phyloP scores from a whole-genome alignment of 2,888 invertebrate genomes.

The Siphlonurus alternatus region DNA sequence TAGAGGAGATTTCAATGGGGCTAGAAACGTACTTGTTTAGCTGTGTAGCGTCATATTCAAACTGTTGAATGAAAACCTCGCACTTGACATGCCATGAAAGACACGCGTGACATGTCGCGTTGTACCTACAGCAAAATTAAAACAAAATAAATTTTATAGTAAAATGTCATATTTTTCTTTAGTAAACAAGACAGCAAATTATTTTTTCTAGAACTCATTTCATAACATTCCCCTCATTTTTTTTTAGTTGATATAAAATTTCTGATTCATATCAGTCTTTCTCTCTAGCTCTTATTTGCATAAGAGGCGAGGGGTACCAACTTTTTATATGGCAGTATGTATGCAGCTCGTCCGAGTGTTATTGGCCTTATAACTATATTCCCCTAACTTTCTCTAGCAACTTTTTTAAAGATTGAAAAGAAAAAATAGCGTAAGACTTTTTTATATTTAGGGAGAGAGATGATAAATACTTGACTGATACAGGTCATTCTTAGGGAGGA shows the following conservation, averaged over 20 bases:
- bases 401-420: background rate
- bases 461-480: no score
- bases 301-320: background rate
- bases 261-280: background rate
- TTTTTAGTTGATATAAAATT: background rate
- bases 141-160: no score
- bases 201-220: background rate
- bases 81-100: no score
- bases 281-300: background rate
- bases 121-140: no score
- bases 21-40: no score
- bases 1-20: no score
- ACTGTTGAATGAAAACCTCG: no score
- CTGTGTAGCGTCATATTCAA: no score
- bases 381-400: background rate
- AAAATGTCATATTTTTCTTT: background rate
- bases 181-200: background rate
- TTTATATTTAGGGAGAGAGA: background rate
- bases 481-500: no score
- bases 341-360: no score
- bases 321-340: background rate
- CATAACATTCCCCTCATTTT: background rate
- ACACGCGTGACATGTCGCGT: no score
- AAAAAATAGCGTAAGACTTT: background rate
- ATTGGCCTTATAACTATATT: background rate